Evolutionary conservation across 2,888 invertebrate genomes (phyloP).

Genomic region (Volucella inanis): DNA sequence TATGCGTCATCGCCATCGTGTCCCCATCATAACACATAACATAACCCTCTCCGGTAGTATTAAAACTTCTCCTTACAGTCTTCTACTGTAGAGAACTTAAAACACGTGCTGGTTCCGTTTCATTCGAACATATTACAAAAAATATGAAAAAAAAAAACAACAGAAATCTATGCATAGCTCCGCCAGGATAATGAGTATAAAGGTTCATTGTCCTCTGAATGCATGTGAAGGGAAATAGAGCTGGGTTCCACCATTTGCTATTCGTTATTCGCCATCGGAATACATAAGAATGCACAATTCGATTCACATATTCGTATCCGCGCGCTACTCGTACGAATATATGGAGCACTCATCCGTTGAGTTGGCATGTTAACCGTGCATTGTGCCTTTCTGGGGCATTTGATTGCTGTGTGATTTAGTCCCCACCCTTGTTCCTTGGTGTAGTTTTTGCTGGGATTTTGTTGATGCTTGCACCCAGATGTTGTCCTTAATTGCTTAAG

Average conservation of each 20-base stretch:
- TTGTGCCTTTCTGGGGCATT: constrained; percentile 73
- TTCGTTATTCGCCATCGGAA: constrained; percentile 28
- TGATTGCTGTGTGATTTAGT: constrained; percentile 69
- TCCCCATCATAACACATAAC: constrained; percentile 24
- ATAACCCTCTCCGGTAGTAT: not conserved
- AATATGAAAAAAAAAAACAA: constrained; percentile 21
- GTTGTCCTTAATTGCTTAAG: constrained; percentile 72
- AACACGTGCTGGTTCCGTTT: constrained; percentile 62
- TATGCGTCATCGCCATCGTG: not conserved
- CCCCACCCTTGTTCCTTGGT: constrained; percentile 16
- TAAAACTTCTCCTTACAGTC: constrained; percentile 7
- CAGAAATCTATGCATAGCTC: constrained; percentile 48
- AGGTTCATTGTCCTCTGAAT: constrained; percentile 68
- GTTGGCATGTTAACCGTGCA: constrained; percentile 65
- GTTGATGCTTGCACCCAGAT: constrained; percentile 55
- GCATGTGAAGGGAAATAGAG: constrained; percentile 47
- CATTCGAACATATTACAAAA: constrained; percentile 34
- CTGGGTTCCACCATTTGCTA: constrained; percentile 8
- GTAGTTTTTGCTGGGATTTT: constrained; percentile 33
- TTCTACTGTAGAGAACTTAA: constrained; percentile 24
- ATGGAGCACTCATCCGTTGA: constrained; percentile 67
- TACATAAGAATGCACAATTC: constrained; percentile 32
- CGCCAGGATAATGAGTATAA: constrained; percentile 66
- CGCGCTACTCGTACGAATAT: constrained; percentile 22
- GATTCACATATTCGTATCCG: constrained; percentile 52